Base-by-base conservation (phyloP, 2,797 vertebrate species). In the Anas capensis region DNA sequence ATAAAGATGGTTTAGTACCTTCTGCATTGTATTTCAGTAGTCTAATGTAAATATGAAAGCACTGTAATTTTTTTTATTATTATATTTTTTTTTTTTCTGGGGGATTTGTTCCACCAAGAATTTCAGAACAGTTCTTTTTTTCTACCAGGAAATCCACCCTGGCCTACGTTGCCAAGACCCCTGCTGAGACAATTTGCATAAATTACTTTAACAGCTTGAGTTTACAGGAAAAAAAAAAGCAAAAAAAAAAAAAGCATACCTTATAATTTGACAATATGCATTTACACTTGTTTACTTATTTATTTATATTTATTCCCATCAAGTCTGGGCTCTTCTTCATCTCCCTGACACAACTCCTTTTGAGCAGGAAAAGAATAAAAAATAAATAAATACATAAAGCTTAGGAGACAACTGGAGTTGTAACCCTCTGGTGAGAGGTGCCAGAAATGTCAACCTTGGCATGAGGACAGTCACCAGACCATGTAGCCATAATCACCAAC, bases 91-190 rank as follows among this genome's bases (percentile, higher is more conserved):
- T 46, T 46, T 18, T 83, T 91, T 92, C 70, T 76, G 34, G 4
- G 6, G 40, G 44, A 86, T 91, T 73, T 79, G 87, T 96, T 95
- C 53, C 79, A 78, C 82, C 85, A 68, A 77, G 33, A 48, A 61
- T 82, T 93, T 93, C 65, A 71, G 65, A 89, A 91, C 14, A 65
- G 27, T 69, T 69, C 8, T 88, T 56, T 69, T 57, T 86, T 56
- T 56, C 64, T 65, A 72, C 62, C 90, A 91, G 81, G 86, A 96
- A 97, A 95, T 91, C 75, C 81, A 88, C 93, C 84, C 95, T 93
- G 83, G 90, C 86, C 82, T 90, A n/a, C 57, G 93, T 96, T 88
- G 65, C 72, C 86, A 84, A 95, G 93, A 90, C 51, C 51, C 82
- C 83, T 75, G 24, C 56, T 73, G 91, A 94, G 88, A 81, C 31